Conservation (phyloP, 2,797 vertebrate species). For the Pelobates cultripes region DNA sequence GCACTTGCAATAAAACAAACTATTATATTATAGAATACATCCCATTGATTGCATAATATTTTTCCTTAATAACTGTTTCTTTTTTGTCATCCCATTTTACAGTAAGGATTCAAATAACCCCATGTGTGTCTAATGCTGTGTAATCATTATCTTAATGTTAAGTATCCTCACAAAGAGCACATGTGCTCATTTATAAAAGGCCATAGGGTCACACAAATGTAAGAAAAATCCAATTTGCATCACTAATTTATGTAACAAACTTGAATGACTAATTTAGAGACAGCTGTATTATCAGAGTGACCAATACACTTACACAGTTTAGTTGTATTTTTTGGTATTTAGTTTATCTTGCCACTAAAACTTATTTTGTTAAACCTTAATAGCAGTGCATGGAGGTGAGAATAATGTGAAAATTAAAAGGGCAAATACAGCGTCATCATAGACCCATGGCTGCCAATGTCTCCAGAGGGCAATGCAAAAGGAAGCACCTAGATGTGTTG, state of each 20-base stretch:
- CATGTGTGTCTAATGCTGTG: constrained; percentile 34
- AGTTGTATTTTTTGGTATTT: background rate
- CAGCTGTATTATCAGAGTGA: constrained; percentile 10
- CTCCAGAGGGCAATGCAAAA: no score
- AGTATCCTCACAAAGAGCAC: constrained; percentile 45
- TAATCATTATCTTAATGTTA: constrained; percentile 46
- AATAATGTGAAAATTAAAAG: no score
- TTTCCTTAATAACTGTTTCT: background rate
- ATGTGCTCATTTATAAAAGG: constrained; percentile 47
- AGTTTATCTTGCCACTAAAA: no score
- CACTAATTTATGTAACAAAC: constrained; percentile 49
- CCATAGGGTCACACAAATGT: constrained; percentile 47
- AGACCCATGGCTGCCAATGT: no score
- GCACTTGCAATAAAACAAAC: background rate
- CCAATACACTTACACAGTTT: background rate
- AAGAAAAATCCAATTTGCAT: constrained; percentile 49
- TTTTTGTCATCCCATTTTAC: background rate
- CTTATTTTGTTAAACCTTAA: no score
- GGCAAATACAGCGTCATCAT: no score
- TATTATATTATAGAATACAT: background rate
- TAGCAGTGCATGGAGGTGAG: no score
- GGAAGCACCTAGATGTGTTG: no score
- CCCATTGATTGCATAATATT: background rate
- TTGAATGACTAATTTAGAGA: constrained; percentile 42
- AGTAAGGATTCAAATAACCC: background rate